These are phyloP conservation scores for Hydrolagus colliei DNA, from an alignment of 2,797 vertebrate species.

Conservation along the genomic window DNA sequence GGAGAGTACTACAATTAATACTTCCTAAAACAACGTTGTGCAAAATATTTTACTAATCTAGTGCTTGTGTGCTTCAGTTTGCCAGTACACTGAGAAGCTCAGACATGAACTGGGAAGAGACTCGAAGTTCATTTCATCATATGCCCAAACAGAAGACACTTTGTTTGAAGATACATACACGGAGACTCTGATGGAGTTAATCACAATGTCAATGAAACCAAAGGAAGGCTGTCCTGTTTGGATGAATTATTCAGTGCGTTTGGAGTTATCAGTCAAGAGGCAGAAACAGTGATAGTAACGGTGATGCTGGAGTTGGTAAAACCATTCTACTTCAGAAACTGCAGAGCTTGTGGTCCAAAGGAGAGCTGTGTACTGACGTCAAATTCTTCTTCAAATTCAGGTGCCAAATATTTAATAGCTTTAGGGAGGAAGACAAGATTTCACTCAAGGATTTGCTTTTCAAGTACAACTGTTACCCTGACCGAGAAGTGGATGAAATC, in stretches of 20 bases:
- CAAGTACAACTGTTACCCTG: slow-evolving; percentile 83
- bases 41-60: neutral
- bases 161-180: slow-evolving; percentile 78
- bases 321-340: slow-evolving; percentile 84
- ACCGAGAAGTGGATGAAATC: slow-evolving; percentile 72
- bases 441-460: slow-evolving; percentile 82
- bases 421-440: slow-evolving; percentile 64
- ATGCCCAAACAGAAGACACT: slow-evolving; percentile 74
- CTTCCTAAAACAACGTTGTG: neutral
- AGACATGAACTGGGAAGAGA: slow-evolving; percentile 66
- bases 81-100: slow-evolving; percentile 75
- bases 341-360: slow-evolving; percentile 80
- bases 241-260: slow-evolving; percentile 50
- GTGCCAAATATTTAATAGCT: slow-evolving; percentile 78
- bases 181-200: slow-evolving; percentile 71
- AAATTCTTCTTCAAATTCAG: slow-evolving; percentile 86
- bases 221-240: slow-evolving; percentile 59
- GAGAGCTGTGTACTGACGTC: slow-evolving; percentile 53
- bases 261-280: slow-evolving; percentile 71
- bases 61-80: slow-evolving; percentile 59
- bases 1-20: neutral
- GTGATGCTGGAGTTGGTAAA: slow-evolving; percentile 87
- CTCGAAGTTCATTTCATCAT: slow-evolving; percentile 76
- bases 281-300: slow-evolving; percentile 75
- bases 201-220: slow-evolving; percentile 67